Evolutionary conservation across 2,113 vertebrate species (phyloP).

Genomic region (Dromiciops gliroides): DNA sequence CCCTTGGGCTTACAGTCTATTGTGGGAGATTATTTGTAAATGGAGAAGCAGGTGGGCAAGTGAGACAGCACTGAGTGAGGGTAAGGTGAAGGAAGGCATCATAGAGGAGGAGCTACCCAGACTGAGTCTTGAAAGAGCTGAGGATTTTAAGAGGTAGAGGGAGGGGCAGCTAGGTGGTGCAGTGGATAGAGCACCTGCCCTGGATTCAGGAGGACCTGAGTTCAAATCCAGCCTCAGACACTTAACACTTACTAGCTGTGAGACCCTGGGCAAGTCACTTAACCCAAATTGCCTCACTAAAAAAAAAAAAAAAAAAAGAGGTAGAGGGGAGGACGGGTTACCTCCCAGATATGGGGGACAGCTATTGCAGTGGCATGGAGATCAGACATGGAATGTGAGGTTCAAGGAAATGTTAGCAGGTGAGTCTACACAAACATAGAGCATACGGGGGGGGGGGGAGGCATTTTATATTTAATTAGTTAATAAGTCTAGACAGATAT

Average conservation of each 20-base stretch:
- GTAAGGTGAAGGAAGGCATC: not conserved
- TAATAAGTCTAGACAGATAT: not conserved
- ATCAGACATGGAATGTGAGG: not conserved
- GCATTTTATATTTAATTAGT: not conserved
- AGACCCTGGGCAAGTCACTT: no score
- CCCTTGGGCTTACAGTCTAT: not conserved
- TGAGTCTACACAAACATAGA: not conserved
- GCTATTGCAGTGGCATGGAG: not conserved
- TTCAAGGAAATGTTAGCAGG: not conserved
- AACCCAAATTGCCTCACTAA: no score
- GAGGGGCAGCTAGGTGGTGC: no score
- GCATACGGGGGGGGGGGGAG: rapidly evolving
- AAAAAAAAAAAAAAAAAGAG: no score
- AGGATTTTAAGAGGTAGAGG: not conserved
- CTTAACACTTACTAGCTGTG: no score
- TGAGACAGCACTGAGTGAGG: not conserved
- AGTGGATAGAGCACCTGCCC: no score
- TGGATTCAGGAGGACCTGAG: no score
- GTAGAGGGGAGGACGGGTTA: not conserved
- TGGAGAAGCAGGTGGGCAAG: not conserved
- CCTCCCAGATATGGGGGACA: not conserved
- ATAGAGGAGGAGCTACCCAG: not conserved
- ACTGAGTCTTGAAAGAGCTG: not conserved
- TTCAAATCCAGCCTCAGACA: no score
- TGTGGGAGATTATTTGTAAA: not conserved